phyloP scores from a whole-genome alignment of 2,797 vertebrate genomes.

The Nasua narica region DNA sequence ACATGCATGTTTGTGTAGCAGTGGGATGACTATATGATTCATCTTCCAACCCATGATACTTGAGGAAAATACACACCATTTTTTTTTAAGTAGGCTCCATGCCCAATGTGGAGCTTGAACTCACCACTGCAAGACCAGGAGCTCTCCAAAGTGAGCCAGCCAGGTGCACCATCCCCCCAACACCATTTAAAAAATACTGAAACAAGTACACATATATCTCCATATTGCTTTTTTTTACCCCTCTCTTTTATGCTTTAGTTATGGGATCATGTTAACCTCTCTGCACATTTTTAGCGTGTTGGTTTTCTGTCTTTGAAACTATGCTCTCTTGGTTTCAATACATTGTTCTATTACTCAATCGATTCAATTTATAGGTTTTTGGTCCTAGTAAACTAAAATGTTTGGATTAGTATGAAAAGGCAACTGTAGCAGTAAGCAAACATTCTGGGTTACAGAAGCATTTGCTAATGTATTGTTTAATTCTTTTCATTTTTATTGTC shows the following conservation, averaged over 20 bases:
- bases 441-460: not conserved
- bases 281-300: not conserved
- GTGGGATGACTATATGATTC: not conserved
- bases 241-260: not conserved
- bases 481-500: slow-evolving; percentile 43
- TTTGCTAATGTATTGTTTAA: slow-evolving; percentile 21
- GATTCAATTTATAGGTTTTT: not conserved
- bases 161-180: not conserved
- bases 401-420: not conserved
- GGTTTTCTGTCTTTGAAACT: slow-evolving; percentile 13
- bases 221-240: not conserved
- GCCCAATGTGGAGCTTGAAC: not conserved
- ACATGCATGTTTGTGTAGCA: not conserved
- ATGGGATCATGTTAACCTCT: not conserved
- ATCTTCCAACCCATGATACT: not conserved
- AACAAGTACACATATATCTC: not conserved
- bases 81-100: not conserved
- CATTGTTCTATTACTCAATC: not conserved
- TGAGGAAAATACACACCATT: not conserved
- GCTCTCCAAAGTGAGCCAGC: not conserved
- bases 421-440: not conserved
- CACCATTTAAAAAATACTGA: not conserved
- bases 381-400: not conserved
- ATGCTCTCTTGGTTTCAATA: not conserved
- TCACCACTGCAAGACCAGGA: not conserved